Conservation (phyloP, 2,113 vertebrate species). For the Cyphomyrus discorhynchus region DNA sequence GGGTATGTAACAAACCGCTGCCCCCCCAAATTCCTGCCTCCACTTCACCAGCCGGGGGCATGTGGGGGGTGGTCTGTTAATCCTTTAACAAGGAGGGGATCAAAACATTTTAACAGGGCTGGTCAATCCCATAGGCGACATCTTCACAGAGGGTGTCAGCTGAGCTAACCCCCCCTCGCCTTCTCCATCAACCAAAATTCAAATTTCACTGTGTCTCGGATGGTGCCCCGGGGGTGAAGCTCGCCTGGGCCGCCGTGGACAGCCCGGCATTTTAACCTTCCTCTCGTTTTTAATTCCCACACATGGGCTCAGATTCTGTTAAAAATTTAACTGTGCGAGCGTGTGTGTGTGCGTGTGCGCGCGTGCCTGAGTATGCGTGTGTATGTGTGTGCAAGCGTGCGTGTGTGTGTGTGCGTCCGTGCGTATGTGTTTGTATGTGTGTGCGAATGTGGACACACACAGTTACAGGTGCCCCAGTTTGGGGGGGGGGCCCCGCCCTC, state of each 20-base stretch:
- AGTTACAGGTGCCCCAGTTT: not conserved
- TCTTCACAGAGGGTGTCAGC: not conserved
- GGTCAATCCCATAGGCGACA: not conserved
- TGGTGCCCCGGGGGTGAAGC: not conserved
- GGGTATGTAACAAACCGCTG: slow-evolving; percentile 19
- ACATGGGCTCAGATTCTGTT: not conserved
- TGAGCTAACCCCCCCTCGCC: not conserved
- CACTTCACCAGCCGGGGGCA: not conserved
- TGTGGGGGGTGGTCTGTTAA: not conserved
- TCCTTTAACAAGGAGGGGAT: slow-evolving; percentile 24
- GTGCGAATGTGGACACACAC: not conserved
- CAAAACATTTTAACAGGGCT: not conserved
- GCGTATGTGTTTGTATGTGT: not conserved
- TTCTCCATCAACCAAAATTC: too few species aligned
- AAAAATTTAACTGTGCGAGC: not conserved
- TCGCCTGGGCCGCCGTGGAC: not conserved
- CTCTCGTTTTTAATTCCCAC: not conserved
- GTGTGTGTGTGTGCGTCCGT: too few species aligned
- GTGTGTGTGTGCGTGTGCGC: not conserved
- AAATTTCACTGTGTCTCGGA: not conserved
- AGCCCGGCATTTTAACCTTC: not conserved
- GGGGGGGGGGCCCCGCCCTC: not conserved
- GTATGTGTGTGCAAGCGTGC: not conserved
- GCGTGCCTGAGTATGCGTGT: not conserved
- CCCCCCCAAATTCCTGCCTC: not conserved